Percentiles rank a stretch among this genome's conserved stretches.
phyloP scores from a whole-genome alignment of 2,888 invertebrate genomes.

The Colletes collaris region DNA sequence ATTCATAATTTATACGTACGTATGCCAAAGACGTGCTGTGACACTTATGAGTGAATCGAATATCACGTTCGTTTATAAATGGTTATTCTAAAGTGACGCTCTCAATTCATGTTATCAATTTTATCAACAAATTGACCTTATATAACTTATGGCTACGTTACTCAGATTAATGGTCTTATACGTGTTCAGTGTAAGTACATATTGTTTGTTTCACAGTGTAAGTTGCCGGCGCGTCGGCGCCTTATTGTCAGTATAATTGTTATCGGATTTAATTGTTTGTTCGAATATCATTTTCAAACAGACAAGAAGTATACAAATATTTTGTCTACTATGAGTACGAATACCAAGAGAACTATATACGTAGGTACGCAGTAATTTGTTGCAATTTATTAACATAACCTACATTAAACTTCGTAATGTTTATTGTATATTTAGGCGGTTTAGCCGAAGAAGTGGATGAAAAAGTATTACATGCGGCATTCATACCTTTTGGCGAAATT shows the following conservation, averaged over 20 bases:
- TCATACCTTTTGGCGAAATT: slow-evolving; percentile 99
- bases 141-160: slow-evolving; percentile 49
- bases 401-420: slow-evolving; percentile 5
- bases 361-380: slow-evolving; percentile 84
- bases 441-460: slow-evolving; percentile 98
- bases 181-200: not conserved
- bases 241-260: slow-evolving; percentile 58
- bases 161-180: slow-evolving; percentile 34
- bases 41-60: slow-evolving; percentile 24
- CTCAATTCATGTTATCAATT: slow-evolving; percentile 34
- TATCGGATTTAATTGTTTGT: slow-evolving; percentile 55
- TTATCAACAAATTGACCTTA: slow-evolving; percentile 50
- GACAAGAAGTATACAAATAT: slow-evolving; percentile 8
- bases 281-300: slow-evolving; percentile 1
- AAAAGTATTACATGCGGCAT: slow-evolving; percentile 97
- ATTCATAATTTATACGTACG: slow-evolving; percentile 6
- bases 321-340: slow-evolving; percentile 83
- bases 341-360: slow-evolving; percentile 92
- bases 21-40: not conserved
- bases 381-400: slow-evolving; percentile 9
- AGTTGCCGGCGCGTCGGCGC: slow-evolving; percentile 52
- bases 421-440: slow-evolving; percentile 85
- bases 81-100: slow-evolving; percentile 16
- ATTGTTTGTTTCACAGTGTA: slow-evolving; percentile 19
- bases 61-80: slow-evolving; percentile 10